A percentile compares a stretch with the other conserved stretches of the same genome.
These are phyloP conservation scores for Caenorhabditis sp. DNA, from an alignment of 2,888 invertebrate species.

Conservation along the genomic window DNA sequence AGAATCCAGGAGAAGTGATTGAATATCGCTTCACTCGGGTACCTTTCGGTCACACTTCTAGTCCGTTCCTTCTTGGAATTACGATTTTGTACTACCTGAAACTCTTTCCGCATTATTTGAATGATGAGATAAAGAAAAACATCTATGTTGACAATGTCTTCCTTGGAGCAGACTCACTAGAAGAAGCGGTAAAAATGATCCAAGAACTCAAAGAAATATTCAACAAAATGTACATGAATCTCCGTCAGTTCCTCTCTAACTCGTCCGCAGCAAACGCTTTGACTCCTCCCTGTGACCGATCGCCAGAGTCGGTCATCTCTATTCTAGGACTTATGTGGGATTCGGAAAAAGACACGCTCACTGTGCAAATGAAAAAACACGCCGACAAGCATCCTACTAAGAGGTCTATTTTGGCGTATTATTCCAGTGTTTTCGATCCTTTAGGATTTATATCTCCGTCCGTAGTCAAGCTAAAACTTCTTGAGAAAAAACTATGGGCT, in stretches of 20 bases:
- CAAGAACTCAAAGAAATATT: conserved; percentile 5
- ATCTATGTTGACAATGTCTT: conserved; percentile 21
- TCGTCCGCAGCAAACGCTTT: not conserved
- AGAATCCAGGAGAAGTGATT: conserved; percentile 10
- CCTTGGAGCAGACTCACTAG: not conserved
- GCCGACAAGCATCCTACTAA: not conserved
- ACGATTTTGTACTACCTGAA: conserved; percentile 26
- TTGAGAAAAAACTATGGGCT: not conserved
- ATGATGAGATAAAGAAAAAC: conserved; percentile 8
- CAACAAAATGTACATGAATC: conserved; percentile 11
- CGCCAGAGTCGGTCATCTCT: not conserved
- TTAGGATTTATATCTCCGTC: not conserved
- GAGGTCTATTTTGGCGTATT: not conserved
- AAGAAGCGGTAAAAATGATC: not conserved
- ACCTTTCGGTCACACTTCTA: conserved; percentile 38
- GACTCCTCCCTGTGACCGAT: not conserved
- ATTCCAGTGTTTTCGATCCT: not conserved
- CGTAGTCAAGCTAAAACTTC: not conserved
- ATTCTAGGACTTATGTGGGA: not conserved
- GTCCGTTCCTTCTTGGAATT: conserved; percentile 39
- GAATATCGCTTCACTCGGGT: conserved; percentile 35
- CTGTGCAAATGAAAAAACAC: not conserved
- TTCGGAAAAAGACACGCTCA: not conserved
- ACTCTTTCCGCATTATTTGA: not conserved
- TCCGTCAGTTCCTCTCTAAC: conserved; percentile 15